A percentile compares a stretch with the other conserved stretches of the same genome.
Evolutionary conservation across 1,140 invertebrate genomes (phyloP).

Genomic region (Luehdorfia chinensis): DNA sequence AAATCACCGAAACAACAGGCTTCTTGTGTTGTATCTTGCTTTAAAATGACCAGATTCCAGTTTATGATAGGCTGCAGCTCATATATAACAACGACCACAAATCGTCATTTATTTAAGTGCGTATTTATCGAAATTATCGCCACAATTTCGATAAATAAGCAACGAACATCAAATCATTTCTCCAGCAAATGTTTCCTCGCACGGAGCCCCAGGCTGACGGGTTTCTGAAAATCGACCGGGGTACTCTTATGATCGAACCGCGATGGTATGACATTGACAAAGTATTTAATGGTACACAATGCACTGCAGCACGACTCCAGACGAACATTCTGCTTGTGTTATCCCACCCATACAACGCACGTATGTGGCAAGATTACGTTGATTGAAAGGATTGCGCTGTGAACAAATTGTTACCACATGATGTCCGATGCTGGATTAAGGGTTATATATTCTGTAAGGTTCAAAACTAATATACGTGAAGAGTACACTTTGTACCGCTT

Average conservation of each 20-base stretch:
- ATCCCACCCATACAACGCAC: slow-evolving; percentile 7
- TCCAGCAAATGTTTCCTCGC: neutral
- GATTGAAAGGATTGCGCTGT: slow-evolving; percentile 15
- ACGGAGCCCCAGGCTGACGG: neutral
- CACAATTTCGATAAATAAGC: too few relatives aligned
- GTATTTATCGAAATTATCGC: too few relatives aligned
- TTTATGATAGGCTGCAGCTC: too few relatives aligned
- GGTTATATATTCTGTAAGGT: too few relatives aligned
- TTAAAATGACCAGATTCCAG: too few relatives aligned
- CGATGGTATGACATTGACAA: slow-evolving; percentile 15
- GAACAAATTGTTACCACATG: slow-evolving; percentile 5
- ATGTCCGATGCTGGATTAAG: too few relatives aligned
- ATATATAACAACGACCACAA: too few relatives aligned
- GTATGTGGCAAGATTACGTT: slow-evolving; percentile 15
- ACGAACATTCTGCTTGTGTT: neutral
- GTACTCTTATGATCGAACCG: neutral
- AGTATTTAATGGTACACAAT: slow-evolving; percentile 7
- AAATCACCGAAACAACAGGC: too few relatives aligned
- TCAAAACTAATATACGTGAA: too few relatives aligned
- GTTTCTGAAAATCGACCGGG: neutral
- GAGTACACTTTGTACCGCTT: too few relatives aligned
- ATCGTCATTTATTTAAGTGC: too few relatives aligned
- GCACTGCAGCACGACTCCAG: neutral
- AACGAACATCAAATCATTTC: neutral
- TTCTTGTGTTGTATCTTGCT: too few relatives aligned